Base-by-base conservation (phyloP, 2,113 vertebrate genomes). In the Leptobrachium ailaonicum region DNA sequence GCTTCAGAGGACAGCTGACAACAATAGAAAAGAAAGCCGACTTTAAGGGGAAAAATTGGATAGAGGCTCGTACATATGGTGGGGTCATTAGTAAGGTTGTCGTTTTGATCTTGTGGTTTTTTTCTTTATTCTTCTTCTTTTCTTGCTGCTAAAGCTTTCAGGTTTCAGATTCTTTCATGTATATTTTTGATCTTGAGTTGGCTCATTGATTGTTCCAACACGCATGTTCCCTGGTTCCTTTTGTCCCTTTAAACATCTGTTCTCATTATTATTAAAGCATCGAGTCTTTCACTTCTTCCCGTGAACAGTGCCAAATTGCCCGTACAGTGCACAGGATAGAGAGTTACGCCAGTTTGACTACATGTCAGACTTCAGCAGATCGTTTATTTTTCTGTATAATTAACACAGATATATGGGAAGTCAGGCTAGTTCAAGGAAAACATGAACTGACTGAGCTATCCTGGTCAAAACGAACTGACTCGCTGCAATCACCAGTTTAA, bases 171-270 rank as follows among this genome's bases (percentile, higher is more conserved):
- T 81, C 79, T 81, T 81, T 81, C 64, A 81, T 62, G 79, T 81
- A 44, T 68, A 75, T 71, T 69, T 81, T 75, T 81, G 79, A 81
- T 81, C 79, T 80, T 69, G 42, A 62, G 79, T 75, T 81, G 66
- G 79, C 79, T 81, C 79, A 81, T 81, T 81, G 79, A 81, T 75
- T 75, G 79, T 75, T 81, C 63, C 72, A 81, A 69, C 72, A 81
- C 72, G 69, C 66, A 81, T 74, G 72, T 69, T 81, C 79, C 72
- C 71, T 81, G 72, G 20, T 75, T 75, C 74, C 79, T 69, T 81
- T 81, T 81, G 79, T 81, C 79, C 79, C 79, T 81, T 81, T 81
- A 81, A 81, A 81, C 66, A 75, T 81, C 71, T 81, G 79, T 81
- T 75, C 79, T 75, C 43, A 44, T 78, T 78, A 70, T 81, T 81